A percentile compares a stretch with the other conserved stretches of the same genome.
Conservation (phyloP, 2,888 invertebrate genomes). For the Agrilus biguttatus region DNA sequence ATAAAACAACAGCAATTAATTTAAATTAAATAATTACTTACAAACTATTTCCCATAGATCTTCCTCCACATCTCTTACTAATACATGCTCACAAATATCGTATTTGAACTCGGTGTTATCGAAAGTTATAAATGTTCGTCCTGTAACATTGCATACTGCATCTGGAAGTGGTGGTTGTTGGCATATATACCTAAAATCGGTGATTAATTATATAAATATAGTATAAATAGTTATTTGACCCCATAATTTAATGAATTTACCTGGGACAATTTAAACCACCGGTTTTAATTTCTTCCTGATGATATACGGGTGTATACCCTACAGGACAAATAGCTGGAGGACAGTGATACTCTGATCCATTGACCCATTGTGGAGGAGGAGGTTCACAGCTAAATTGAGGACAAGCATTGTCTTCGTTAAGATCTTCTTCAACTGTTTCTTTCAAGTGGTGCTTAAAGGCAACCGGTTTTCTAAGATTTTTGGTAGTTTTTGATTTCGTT, state of each 20-base stretch:
- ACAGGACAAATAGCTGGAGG: conserved; percentile 40
- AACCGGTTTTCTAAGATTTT: no score
- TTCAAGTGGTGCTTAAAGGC: no score
- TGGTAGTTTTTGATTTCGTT: no score
- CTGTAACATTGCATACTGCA: conserved; percentile 56
- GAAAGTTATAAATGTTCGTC: conserved; percentile 64
- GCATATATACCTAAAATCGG: conserved; percentile 42
- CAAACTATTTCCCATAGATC: conserved; percentile 57
- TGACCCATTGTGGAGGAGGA: background rate
- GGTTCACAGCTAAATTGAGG: conserved; percentile 8
- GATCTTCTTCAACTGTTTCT: conserved; percentile 2
- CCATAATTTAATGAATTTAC: conserved; percentile 8
- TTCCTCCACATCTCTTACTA: conserved; percentile 52
- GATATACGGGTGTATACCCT: conserved; percentile 30
- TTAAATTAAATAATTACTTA: conserved; percentile 28
- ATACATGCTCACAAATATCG: conserved; percentile 67
- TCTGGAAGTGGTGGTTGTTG: conserved; percentile 48
- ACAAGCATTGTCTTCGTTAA: conserved; percentile 8
- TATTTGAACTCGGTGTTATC: conserved; percentile 66
- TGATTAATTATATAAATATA: no score
- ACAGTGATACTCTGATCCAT: conserved; percentile 12
- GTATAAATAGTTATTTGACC: background rate
- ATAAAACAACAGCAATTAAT: no score
- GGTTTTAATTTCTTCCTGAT: conserved; percentile 8
- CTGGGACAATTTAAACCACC: conserved; percentile 16